Conservation (phyloP, 2,113 vertebrate species). For the Seriola aureovittata region DNA sequence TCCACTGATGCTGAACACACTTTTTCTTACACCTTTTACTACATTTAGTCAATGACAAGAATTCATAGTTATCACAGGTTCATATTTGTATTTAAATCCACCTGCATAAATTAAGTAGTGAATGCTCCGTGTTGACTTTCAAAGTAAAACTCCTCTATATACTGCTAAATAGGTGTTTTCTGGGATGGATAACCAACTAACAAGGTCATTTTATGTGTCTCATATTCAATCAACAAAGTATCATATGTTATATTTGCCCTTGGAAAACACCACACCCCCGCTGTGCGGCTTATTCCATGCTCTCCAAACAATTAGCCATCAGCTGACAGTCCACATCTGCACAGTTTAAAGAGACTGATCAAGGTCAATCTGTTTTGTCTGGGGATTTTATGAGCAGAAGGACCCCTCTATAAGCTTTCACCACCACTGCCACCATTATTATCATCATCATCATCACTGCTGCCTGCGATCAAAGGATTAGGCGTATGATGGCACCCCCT, state of each 20-base stretch:
- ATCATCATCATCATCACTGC: constrained; percentile 17
- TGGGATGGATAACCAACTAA: background rate
- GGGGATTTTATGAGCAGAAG: constrained; percentile 38
- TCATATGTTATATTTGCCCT: background rate
- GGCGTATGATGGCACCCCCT: constrained; percentile 48
- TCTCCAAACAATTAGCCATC: constrained; percentile 39
- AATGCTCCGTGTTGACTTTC: background rate
- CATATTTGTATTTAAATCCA: background rate
- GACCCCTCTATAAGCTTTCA: constrained; percentile 30
- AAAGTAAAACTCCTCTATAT: background rate
- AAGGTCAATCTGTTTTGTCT: constrained; percentile 41
- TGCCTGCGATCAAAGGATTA: constrained; percentile 65
- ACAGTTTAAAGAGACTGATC: constrained; percentile 18
- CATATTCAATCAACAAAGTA: background rate
- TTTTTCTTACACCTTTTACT: background rate
- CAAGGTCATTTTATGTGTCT: background rate
- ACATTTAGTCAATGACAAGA: background rate
- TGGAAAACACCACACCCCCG: background rate
- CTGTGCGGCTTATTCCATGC: constrained; percentile 1
- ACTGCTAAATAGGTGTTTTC: background rate
- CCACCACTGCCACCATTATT: background rate
- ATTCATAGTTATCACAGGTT: background rate
- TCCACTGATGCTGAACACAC: background rate
- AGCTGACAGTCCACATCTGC: constrained; percentile 53
- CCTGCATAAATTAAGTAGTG: background rate